Conservation (phyloP, 2,113 vertebrate genomes). For the Ammodytes marinus region DNA sequence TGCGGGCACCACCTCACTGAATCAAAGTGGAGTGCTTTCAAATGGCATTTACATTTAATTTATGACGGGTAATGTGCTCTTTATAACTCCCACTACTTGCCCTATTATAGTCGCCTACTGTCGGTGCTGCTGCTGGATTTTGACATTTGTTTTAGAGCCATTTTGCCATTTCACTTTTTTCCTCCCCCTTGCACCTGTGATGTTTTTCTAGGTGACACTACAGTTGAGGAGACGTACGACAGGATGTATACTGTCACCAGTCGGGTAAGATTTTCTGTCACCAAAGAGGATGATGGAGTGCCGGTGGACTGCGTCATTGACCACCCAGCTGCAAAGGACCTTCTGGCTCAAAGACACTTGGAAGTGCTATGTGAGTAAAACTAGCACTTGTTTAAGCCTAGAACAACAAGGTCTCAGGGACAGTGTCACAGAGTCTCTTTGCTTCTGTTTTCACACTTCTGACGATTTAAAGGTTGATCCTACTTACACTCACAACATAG, state of each 20-base stretch:
- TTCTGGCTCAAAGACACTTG: slow-evolving; percentile 94
- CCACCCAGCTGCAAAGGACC: slow-evolving; percentile 95
- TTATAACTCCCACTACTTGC: slow-evolving; percentile 55
- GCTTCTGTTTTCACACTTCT: no score
- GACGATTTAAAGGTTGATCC: no score
- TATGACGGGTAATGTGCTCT: slow-evolving; percentile 64
- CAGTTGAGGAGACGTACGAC: slow-evolving; percentile 93
- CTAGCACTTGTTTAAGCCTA: slow-evolving; percentile 3
- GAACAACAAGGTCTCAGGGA: slow-evolving; percentile 1
- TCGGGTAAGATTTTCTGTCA: slow-evolving; percentile 91
- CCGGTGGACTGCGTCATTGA: slow-evolving; percentile 95
- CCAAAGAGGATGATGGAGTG: slow-evolving; percentile 93
- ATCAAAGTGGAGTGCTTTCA: slow-evolving; percentile 69
- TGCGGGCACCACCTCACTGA: slow-evolving; percentile 52
- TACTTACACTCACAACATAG: no score
- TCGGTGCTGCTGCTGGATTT: slow-evolving; percentile 24
- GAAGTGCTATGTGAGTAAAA: slow-evolving; percentile 96
- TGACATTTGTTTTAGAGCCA: slow-evolving; percentile 35
- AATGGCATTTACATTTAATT: slow-evolving; percentile 59
- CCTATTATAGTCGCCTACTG: slow-evolving; percentile 45
- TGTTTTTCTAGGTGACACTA: slow-evolving; percentile 86
- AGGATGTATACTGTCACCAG: slow-evolving; percentile 96
- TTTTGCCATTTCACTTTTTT: slow-evolving; percentile 27
- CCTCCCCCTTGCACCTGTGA: slow-evolving; percentile 16
- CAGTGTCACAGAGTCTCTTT: not conserved